A percentile compares a stretch with the other conserved stretches of the same genome.
Evolutionary conservation across 2,113 vertebrate genomes (phyloP).

Genomic region (Oreamnos americanus): DNA sequence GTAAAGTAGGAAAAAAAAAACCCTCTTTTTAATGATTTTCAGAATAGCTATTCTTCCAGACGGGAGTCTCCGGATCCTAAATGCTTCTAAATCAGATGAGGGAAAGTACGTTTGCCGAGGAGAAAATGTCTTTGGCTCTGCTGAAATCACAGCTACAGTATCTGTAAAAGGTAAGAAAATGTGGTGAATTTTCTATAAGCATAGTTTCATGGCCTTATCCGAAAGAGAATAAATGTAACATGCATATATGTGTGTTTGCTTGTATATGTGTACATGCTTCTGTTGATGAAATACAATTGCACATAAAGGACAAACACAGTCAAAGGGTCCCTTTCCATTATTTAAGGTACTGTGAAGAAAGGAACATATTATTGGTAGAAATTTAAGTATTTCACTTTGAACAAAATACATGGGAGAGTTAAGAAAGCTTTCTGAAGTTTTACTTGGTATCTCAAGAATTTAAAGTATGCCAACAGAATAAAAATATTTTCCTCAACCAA

Average conservation of each 20-base stretch:
- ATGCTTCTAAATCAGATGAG: slow-evolving; percentile 92
- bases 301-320: neutral
- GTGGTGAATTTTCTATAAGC: neutral
- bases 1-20: slow-evolving; percentile 45
- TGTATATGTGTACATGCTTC: neutral
- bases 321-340: neutral
- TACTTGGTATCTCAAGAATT: neutral
- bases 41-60: slow-evolving; percentile 93
- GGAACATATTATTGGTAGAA: neutral
- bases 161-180: slow-evolving; percentile 92
- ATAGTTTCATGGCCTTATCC: neutral
- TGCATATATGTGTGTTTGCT: neutral
- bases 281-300: neutral
- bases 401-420: neutral
- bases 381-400: neutral
- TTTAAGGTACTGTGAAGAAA: neutral
- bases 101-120: slow-evolving; percentile 91
- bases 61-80: slow-evolving; percentile 91
- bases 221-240: neutral
- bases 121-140: slow-evolving; percentile 93
- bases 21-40: slow-evolving; percentile 77
- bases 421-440: neutral
- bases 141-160: slow-evolving; percentile 89
- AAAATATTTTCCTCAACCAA: neutral
- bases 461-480: neutral